Conservation (phyloP, 2,888 invertebrate species). For the Yponomeuta malinellus region DNA sequence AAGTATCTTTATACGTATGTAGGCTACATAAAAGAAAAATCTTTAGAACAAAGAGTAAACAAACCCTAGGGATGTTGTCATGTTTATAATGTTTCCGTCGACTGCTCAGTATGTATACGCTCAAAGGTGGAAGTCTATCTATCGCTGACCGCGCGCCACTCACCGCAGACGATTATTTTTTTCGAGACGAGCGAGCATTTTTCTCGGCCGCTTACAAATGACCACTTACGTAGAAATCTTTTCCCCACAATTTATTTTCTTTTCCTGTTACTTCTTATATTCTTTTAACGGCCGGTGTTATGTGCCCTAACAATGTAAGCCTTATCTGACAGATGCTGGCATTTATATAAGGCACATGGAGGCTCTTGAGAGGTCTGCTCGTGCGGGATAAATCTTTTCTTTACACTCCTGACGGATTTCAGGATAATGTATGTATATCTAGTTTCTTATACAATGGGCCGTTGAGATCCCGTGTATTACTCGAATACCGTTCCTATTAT, state of each 20-base stretch:
- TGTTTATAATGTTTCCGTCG: background rate
- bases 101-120: background rate
- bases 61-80: background rate
- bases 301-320: slow-evolving; percentile 53
- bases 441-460: background rate
- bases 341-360: slow-evolving; percentile 13
- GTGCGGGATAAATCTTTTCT: slow-evolving; percentile 12
- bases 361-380: slow-evolving; percentile 11
- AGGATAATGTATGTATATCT: slow-evolving; percentile 7
- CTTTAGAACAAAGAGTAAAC: too few relatives aligned
- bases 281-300: slow-evolving; percentile 63
- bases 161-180: slow-evolving; percentile 47
- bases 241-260: slow-evolving; percentile 58
- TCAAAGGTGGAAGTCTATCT: background rate
- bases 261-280: slow-evolving; percentile 55
- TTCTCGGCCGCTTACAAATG: slow-evolving; percentile 68
- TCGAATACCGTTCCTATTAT: background rate
- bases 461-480: background rate
- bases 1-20: too few relatives aligned
- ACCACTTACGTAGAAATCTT: slow-evolving; percentile 63
- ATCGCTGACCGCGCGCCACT: slow-evolving; percentile 7
- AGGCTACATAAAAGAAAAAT: too few relatives aligned
- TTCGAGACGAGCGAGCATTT: slow-evolving; percentile 64
- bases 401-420: slow-evolving; percentile 2
- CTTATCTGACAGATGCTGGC: slow-evolving; percentile 14